Evolutionary conservation across 2,797 vertebrate genomes (phyloP), one percentile per base, ranked within the genome.

Genomic region (Pangasius mekongensis): DNA sequence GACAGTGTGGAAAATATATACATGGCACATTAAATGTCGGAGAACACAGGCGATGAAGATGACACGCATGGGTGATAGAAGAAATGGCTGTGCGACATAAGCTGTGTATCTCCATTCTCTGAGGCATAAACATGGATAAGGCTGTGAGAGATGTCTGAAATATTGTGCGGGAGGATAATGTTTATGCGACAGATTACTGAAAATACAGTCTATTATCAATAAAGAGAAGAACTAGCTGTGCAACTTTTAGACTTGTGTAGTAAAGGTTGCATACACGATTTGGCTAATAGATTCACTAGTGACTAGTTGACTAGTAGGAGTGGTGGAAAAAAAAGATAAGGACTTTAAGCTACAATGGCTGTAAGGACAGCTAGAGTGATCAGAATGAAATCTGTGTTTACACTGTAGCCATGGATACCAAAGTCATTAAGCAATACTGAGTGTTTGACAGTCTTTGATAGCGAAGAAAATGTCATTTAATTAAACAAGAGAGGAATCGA

Each of bases 1-100:
- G 81, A 49, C 27, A 20, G 43, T 49, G 81, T 83, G 82, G 82
- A 83, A 84, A 84, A 69, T 69, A 69, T 67, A 84, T 54, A 69
- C 83, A 52, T 13, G 47, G 60, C n/a, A 52, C 58, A 62, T 62
- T 86, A 78, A 77, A 62, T 24, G 56, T 64, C 14, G 16, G n/a
- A 33, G 60, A 86, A 36, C 60, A 78, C 67, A 39, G 66, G 43
- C 3, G 49, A 43, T 80, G 76, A 80, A 86, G 74, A 67, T 14
- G 74, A 64, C 47, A 86, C 11, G 47, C 74, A 66, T 80, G 67
- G 58, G 11, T 36, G 85, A 54, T 11, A 52, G 47, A 52, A 80
- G 73, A 80, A 80, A 78, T 36, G 43, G 47, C n/a, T 39, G 62
- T n/a, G 86, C 8, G 22, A 33, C 14, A 33, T 54, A 22, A 76